Percentiles rank a stretch among this genome's conserved stretches.
Evolutionary conservation across 2,888 invertebrate species (phyloP).

Genomic region (Diogma glabrata): DNA sequence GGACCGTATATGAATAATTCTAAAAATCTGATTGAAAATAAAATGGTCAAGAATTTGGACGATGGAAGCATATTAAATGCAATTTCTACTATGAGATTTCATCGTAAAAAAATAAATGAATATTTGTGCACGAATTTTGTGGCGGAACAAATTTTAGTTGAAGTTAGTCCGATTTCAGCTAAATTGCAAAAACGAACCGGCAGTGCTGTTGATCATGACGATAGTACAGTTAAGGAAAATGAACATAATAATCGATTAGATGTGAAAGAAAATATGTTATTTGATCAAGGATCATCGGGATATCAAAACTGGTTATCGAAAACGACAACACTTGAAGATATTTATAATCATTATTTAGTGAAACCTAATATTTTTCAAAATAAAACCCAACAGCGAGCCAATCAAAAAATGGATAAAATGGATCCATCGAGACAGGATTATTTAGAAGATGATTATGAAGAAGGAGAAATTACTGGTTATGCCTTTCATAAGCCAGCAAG

Average conservation of each 20-base stretch:
- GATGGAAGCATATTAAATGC: constrained; percentile 52
- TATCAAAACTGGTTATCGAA: constrained; percentile 66
- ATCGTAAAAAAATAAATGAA: constrained; percentile 68
- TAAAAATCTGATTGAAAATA: constrained; percentile 17
- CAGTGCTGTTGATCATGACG: neutral
- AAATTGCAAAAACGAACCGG: constrained; percentile 20
- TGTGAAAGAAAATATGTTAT: constrained; percentile 39
- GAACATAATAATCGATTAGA: constrained; percentile 7
- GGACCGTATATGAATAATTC: constrained; percentile 20
- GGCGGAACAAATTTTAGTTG: constrained; percentile 58
- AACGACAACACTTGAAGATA: constrained; percentile 56
- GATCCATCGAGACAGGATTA: constrained; percentile 23
- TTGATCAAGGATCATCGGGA: constrained; percentile 57
- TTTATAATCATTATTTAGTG: constrained; percentile 55
- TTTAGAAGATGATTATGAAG: constrained; percentile 46
- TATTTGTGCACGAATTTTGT: constrained; percentile 63
- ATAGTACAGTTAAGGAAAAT: neutral
- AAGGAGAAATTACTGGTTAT: constrained; percentile 45
- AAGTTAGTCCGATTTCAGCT: constrained; percentile 37
- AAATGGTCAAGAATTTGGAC: constrained; percentile 15
- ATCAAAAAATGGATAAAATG: constrained; percentile 33
- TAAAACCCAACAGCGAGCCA: constrained; percentile 22
- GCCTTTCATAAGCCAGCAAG: constrained; percentile 20
- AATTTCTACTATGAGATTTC: constrained; percentile 51
- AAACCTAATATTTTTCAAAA: constrained; percentile 31